Evolutionary conservation across 2,888 invertebrate genomes (phyloP).

Genomic region (Sympetrum striolatum): DNA sequence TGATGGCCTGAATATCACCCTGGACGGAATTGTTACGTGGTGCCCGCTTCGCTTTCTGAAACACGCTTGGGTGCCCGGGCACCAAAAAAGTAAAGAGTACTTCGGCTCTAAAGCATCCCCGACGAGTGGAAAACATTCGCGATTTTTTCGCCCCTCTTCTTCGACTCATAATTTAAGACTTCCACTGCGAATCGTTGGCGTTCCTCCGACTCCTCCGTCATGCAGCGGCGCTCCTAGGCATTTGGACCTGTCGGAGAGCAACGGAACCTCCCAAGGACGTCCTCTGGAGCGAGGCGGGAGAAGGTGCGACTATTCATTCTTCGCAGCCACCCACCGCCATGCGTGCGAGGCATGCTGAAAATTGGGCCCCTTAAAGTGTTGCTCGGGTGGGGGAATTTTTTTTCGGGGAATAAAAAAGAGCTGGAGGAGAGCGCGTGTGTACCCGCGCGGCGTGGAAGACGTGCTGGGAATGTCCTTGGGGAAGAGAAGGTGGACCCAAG

Average conservation of each 20-base stretch:
- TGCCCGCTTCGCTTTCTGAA: too few relatives aligned
- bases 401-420: background rate
- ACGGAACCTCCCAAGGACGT: slow-evolving; percentile 29
- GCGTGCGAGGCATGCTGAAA: slow-evolving; percentile 27
- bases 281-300: background rate
- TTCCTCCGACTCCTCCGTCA: background rate
- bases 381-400: background rate
- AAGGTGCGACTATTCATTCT: background rate
- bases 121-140: background rate
- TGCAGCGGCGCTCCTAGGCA: slow-evolving; percentile 17
- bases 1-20: too few relatives aligned
- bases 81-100: too few relatives aligned
- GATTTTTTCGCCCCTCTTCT: background rate
- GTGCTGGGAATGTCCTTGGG: slow-evolving; percentile 36
- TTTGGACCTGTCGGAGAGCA: slow-evolving; percentile 11
- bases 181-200: background rate
- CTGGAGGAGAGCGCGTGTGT: background rate
- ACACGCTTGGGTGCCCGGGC: too few relatives aligned
- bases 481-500: background rate
- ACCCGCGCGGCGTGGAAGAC: slow-evolving; percentile 13
- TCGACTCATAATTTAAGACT: background rate
- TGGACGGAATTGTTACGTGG: too few relatives aligned
- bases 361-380: background rate
- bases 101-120: too few relatives aligned
- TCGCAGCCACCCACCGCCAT: background rate